Conservation (phyloP, 2,113 vertebrate species). For the Mungos mungo region DNA sequence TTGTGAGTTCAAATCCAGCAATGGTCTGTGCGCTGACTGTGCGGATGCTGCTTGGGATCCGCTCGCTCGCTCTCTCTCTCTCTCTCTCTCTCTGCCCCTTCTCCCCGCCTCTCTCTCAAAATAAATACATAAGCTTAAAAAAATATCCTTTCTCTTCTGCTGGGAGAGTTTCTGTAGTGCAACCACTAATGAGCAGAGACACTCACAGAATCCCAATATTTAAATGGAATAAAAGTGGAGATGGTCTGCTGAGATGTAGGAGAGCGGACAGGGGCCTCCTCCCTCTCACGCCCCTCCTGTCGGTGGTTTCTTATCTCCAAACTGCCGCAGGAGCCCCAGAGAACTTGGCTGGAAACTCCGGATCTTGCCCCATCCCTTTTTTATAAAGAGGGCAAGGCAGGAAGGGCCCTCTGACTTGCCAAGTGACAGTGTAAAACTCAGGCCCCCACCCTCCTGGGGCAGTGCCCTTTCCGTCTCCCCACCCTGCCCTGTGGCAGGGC, state of each 20-base stretch:
- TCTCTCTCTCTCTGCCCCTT: too few species aligned
- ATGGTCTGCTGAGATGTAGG: background rate
- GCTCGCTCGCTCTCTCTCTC: too few species aligned
- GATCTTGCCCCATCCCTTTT: background rate
- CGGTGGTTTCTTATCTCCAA: background rate
- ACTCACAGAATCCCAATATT: background rate
- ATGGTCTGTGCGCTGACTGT: too few species aligned
- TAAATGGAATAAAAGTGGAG: background rate
- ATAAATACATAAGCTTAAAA: too few species aligned
- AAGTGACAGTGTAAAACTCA: too few species aligned
- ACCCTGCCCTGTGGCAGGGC: fast-evolving
- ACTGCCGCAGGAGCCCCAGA: background rate
- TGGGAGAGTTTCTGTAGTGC: background rate
- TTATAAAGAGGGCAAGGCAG: background rate
- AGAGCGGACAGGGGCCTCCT: background rate
- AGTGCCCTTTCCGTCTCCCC: background rate
- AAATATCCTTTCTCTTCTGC: background rate
- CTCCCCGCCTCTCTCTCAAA: too few species aligned
- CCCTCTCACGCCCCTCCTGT: background rate
- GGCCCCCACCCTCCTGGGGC: background rate
- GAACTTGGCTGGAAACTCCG: background rate
- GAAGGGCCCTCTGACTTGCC: background rate
- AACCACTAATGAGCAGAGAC: background rate
- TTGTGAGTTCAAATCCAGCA: too few species aligned
- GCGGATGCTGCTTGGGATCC: too few species aligned